phyloP scores from a whole-genome alignment of 2,113 vertebrate genomes.

The Toxotes chatareus region DNA sequence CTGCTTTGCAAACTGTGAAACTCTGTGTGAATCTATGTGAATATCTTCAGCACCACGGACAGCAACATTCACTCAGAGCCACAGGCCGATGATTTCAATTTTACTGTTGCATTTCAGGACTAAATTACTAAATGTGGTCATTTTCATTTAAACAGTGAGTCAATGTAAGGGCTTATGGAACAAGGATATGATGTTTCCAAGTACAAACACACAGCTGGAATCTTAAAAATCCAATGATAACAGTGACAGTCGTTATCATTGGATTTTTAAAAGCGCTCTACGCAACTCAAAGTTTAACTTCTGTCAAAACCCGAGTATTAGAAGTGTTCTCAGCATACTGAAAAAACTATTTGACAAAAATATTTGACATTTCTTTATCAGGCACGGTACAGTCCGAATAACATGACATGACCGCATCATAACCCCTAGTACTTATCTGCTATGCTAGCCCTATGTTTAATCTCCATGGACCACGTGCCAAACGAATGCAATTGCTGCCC shows the following conservation, averaged over 20 bases:
- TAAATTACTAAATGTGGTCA: too few species aligned
- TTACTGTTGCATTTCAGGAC: background rate
- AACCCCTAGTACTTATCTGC: background rate
- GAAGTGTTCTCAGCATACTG: background rate
- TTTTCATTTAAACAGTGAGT: too few species aligned
- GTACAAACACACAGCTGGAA: background rate
- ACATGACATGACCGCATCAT: background rate
- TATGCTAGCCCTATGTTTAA: background rate
- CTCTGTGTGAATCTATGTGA: background rate
- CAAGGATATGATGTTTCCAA: background rate
- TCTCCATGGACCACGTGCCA: background rate
- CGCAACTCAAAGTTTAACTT: background rate
- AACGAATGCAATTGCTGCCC: background rate
- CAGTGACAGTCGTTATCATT: too few species aligned
- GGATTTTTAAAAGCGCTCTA: too few species aligned
- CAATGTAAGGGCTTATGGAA: background rate
- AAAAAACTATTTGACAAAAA: too few species aligned
- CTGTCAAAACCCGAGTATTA: background rate
- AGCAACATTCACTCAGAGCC: background rate
- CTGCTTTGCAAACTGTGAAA: slow-evolving; percentile 21
- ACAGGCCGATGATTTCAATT: background rate
- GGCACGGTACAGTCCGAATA: background rate
- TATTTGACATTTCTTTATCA: background rate
- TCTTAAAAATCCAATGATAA: background rate
- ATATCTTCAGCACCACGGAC: slow-evolving; percentile 32